Conservation (phyloP, 2,797 vertebrate genomes). For the Sebastes alutus region DNA sequence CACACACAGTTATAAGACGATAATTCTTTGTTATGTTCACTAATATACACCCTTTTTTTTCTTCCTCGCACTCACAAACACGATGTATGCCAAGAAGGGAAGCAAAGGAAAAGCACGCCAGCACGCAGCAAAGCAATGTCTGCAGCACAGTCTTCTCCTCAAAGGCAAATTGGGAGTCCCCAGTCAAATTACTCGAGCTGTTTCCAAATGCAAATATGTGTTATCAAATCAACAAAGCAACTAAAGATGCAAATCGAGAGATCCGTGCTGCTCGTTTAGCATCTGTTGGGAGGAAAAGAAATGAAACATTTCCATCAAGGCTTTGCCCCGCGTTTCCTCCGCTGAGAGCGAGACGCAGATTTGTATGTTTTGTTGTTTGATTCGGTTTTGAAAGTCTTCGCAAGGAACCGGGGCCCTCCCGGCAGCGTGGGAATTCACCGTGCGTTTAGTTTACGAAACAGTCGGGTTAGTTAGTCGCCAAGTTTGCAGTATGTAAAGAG, state of each 20-base stretch:
- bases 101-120: conserved; percentile 51
- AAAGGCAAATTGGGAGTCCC: conserved; percentile 83
- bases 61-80: conserved; percentile 27
- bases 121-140: conserved; percentile 42
- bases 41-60: conserved; percentile 19
- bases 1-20: conserved; percentile 2
- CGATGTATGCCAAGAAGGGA: conserved; percentile 35
- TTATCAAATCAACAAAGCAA: conserved; percentile 81
- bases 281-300: conserved; percentile 74
- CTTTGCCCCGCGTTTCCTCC: conserved; percentile 52
- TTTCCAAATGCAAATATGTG: conserved; percentile 82
- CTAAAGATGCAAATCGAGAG: conserved; percentile 78
- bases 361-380: conserved; percentile 62
- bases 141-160: conserved; percentile 67
- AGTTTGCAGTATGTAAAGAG: conserved; percentile 17
- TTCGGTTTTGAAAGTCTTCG: conserved; percentile 51
- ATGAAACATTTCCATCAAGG: conserved; percentile 79
- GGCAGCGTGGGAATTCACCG: conserved; percentile 39
- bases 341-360: conserved; percentile 50
- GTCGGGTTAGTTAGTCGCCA: conserved; percentile 15
- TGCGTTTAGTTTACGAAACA: conserved; percentile 14
- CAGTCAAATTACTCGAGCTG: conserved; percentile 84
- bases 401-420: conserved; percentile 21
- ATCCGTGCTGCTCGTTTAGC: conserved; percentile 65
- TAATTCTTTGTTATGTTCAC: conserved; percentile 49